phyloP scores from a whole-genome alignment of 2,888 invertebrate genomes.

The Theodoxus fluviatilis region DNA sequence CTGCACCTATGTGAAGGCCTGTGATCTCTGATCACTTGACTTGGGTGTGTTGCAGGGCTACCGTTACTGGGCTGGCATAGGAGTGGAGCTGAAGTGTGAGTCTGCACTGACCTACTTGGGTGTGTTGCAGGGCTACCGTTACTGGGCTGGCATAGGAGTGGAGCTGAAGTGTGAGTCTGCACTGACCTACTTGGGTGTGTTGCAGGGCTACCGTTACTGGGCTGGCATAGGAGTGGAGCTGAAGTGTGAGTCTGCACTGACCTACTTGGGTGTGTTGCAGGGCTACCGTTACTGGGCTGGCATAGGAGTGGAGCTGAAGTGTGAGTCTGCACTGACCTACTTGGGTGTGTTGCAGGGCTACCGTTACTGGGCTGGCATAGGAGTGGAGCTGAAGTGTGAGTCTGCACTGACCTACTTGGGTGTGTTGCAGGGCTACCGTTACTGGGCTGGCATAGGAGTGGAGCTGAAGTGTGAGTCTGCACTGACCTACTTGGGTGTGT shows the following conservation, averaged over 20 bases:
- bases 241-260: slow-evolving; percentile 88
- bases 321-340: slow-evolving; percentile 80
- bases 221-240: slow-evolving; percentile 86
- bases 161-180: slow-evolving; percentile 89
- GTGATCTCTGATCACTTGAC: no score
- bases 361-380: slow-evolving; percentile 89
- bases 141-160: slow-evolving; percentile 90
- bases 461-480: slow-evolving; percentile 66
- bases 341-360: slow-evolving; percentile 74
- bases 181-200: slow-evolving; percentile 65
- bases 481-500: not conserved
- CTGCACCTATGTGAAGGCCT: no score
- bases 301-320: slow-evolving; percentile 84
- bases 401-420: slow-evolving; percentile 88
- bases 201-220: slow-evolving; percentile 87
- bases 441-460: slow-evolving; percentile 89
- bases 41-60: slow-evolving; percentile 83
- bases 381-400: slow-evolving; percentile 88
- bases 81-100: slow-evolving; percentile 88
- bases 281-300: slow-evolving; percentile 95
- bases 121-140: slow-evolving; percentile 79
- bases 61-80: slow-evolving; percentile 89
- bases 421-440: slow-evolving; percentile 79
- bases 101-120: slow-evolving; percentile 73
- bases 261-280: slow-evolving; percentile 45